phyloP scores from a whole-genome alignment of 1,140 invertebrate genomes.

The Chymomyza costata region DNA sequence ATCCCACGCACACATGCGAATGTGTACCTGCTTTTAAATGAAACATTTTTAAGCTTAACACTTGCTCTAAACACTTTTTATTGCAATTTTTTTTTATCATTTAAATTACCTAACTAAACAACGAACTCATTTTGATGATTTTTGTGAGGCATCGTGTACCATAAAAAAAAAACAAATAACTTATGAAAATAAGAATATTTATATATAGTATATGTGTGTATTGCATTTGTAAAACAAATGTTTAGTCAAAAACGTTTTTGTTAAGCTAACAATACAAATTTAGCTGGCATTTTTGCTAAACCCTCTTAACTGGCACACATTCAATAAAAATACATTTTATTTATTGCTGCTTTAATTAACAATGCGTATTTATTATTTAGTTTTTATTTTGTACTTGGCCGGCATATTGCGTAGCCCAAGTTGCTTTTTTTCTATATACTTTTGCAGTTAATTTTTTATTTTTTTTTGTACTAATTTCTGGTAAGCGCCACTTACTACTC shows the following conservation, averaged over 20 bases:
- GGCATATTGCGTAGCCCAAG: slow-evolving; percentile 5
- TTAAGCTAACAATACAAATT: slow-evolving; percentile 16
- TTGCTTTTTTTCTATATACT: slow-evolving; percentile 7
- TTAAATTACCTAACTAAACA: no score
- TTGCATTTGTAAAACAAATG: slow-evolving; percentile 21
- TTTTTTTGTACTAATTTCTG: neutral
- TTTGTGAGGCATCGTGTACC: slow-evolving; percentile 49
- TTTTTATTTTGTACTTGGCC: slow-evolving; percentile 22
- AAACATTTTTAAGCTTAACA: slow-evolving; percentile 5
- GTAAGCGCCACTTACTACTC: slow-evolving; percentile 2
- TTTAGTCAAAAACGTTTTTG: slow-evolving; percentile 58
- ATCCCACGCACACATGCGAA: slow-evolving; percentile 3
- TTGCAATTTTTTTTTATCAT: no score
- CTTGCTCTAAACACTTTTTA: slow-evolving; percentile 5
- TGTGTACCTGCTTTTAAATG: slow-evolving; percentile 5
- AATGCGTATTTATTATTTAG: slow-evolving; percentile 27
- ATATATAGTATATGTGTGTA: no score
- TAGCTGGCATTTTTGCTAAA: slow-evolving; percentile 25
- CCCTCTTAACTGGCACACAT: slow-evolving; percentile 23
- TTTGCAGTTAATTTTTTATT: slow-evolving; percentile 15
- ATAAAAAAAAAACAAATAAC: neutral
- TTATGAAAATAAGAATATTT: slow-evolving; percentile 1
- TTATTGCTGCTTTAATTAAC: slow-evolving; percentile 22
- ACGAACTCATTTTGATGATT: slow-evolving; percentile 59
- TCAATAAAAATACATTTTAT: slow-evolving; percentile 25